phyloP scores from a whole-genome alignment of 1,140 invertebrate species.

The Drosophila albomicans region DNA sequence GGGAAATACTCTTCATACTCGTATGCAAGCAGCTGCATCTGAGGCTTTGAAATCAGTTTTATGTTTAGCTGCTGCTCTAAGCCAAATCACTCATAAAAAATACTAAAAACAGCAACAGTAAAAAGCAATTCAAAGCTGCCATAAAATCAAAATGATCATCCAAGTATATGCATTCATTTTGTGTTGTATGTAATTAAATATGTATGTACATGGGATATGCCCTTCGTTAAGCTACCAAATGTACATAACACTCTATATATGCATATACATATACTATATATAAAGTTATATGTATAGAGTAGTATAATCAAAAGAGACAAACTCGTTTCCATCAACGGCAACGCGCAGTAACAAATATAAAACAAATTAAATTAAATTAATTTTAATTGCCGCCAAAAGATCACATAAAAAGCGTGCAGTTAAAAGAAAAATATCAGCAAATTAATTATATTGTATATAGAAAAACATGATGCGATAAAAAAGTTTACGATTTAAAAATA shows the following conservation, averaged over 20 bases:
- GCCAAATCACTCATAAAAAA: constrained; percentile 63
- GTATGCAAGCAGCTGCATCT: constrained; percentile 2
- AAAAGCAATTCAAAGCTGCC: constrained; percentile 74
- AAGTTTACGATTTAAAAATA: constrained; percentile 72
- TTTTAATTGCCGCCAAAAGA: constrained; percentile 79
- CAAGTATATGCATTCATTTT: constrained; percentile 34
- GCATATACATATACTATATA: not conserved
- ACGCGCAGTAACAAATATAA: constrained; percentile 59
- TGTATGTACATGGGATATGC: constrained; percentile 44
- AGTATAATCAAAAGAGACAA: constrained; percentile 74
- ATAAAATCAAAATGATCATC: constrained; percentile 80
- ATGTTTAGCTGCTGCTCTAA: constrained; percentile 47
- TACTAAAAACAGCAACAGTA: constrained; percentile 62
- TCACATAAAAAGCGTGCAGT: constrained; percentile 79
- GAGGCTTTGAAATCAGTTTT: constrained; percentile 31
- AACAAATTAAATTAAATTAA: constrained; percentile 79
- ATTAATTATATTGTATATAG: constrained; percentile 83
- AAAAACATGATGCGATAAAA: constrained; percentile 78
- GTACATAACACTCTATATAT: constrained; percentile 14
- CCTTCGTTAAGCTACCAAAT: constrained; percentile 43
- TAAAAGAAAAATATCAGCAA: constrained; percentile 76
- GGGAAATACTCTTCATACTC: constrained; percentile 34
- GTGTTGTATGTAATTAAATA: constrained; percentile 31
- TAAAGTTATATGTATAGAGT: constrained; percentile 16
- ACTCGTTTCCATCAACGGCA: constrained; percentile 66